Percentiles rank a stretch among this genome's conserved stretches.
phyloP scores from a whole-genome alignment of 2,797 vertebrate species.

The Phrynocephalus guinanensis region DNA sequence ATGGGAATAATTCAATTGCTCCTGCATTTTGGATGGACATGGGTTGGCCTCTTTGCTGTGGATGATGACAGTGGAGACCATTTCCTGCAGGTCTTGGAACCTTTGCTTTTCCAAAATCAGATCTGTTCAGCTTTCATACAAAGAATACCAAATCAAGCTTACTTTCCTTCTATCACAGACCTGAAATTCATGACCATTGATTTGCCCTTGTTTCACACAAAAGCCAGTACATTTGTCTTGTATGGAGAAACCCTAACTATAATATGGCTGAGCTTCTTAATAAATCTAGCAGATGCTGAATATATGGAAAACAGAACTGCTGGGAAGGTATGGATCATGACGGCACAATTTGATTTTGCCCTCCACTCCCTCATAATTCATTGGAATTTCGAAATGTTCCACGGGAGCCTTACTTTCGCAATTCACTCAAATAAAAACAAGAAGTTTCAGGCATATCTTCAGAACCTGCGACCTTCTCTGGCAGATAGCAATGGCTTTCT shows the following conservation, averaged over 20 bases:
- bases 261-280: background rate
- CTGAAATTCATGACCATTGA: background rate
- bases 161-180: background rate
- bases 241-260: background rate
- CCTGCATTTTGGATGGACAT: conserved; percentile 12
- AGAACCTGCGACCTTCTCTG: background rate
- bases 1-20: background rate
- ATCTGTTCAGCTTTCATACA: conserved; percentile 3
- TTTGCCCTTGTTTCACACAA: background rate
- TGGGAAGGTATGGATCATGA: conserved; percentile 2
- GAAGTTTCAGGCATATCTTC: background rate
- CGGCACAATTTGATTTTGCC: conserved; percentile 1
- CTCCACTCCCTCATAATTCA: accelerated
- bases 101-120: background rate
- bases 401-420: background rate
- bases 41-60: background rate
- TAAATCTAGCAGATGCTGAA: background rate
- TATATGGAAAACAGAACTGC: background rate
- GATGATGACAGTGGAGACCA: conserved; percentile 7
- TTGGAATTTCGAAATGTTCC: background rate
- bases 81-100: background rate
- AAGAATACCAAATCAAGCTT: background rate
- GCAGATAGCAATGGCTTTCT: background rate
- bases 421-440: background rate
- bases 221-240: background rate